Evolutionary conservation across 2,888 invertebrate species (phyloP), one percentile per base, ranked within the genome.

Genomic region (Strigamia crassipes): DNA sequence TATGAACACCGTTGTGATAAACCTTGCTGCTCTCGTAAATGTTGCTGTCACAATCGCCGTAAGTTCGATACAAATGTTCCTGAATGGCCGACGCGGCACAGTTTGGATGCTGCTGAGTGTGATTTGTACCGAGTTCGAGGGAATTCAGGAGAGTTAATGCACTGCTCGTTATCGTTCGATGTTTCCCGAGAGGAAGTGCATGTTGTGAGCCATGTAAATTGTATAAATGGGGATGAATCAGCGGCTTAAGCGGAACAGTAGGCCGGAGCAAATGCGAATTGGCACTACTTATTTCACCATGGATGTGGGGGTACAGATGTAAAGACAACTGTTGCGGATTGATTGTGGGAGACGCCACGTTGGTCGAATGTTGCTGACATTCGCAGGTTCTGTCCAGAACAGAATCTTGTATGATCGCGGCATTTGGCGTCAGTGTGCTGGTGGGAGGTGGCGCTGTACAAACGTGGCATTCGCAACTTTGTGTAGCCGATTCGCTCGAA

Each of bases 11-110:
- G 10, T 73, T 73, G 73, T 73, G 73, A 27, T 73, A 84, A 31
- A 86, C 85, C 51, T 83, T 81, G 85, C 83, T 73, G 31, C 46
- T 83, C 83, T 87, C 86, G 79, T 85, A 86, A 1, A 85, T 83
- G 81, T 86, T 87, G 56, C 56, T 56, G 82, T 87, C 87, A 87
- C 87, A 87, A 77, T 87, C 87, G 41, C 87, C 86, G 81, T 86
- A 87, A 0, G 87, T 86, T 84, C 87, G 86, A 81, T 86, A 86
- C 10, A 77, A 77, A 23, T 82, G 80, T 10, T 77, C 80, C 31
- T 82, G 78, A 6, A 82, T 27, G n/a, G 18, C 78, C 23, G 83
- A 61, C 84, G 84, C 46, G 10, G 79, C 84, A 84, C 73, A 73
- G 27, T 73, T 73, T 5, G 73, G 31, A 27, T 73, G 27, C 31